A percentile compares a stretch with the other conserved stretches of the same genome.
Evolutionary conservation across 2,797 vertebrate species (phyloP).

Genomic region (Falco novaeseelandiae): DNA sequence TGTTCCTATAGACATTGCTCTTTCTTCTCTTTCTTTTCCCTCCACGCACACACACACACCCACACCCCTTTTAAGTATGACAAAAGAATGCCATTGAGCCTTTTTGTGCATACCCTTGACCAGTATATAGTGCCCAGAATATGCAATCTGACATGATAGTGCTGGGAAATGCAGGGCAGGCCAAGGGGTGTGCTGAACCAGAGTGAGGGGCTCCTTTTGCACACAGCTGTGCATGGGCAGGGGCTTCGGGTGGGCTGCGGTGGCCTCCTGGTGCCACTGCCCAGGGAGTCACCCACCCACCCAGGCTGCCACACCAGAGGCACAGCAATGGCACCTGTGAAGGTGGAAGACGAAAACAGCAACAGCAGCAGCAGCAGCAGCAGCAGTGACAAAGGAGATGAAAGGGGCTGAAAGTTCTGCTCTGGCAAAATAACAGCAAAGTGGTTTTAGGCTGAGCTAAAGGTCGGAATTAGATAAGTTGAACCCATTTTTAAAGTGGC

Average conservation of each 20-base stretch:
- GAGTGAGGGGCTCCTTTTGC: neutral
- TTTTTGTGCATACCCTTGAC: neutral
- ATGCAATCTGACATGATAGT: neutral
- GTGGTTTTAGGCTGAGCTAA: neutral
- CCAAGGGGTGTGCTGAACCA: neutral
- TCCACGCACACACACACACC: neutral
- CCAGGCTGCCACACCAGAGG: neutral
- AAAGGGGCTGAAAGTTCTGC: neutral
- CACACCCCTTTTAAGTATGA: neutral
- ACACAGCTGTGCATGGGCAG: neutral
- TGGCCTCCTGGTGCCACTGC: neutral
- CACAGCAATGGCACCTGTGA: neutral
- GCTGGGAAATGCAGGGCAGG: neutral
- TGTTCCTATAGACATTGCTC: constrained; percentile 33
- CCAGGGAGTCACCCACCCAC: fast-evolving
- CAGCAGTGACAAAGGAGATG: neutral
- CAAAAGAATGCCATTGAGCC: constrained; percentile 38
- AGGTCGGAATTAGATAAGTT: neutral
- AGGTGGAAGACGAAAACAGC: neutral
- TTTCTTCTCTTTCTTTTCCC: constrained; percentile 52
- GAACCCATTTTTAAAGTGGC: neutral
- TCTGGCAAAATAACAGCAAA: neutral
- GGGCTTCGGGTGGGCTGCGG: neutral
- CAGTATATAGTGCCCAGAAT: neutral
- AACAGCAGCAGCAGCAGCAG: neutral